A percentile compares a stretch with the other conserved stretches of the same genome.
These are phyloP conservation scores for Syrphus vitripennis DNA, from an alignment of 2,888 invertebrate species.

Conservation along the genomic window DNA sequence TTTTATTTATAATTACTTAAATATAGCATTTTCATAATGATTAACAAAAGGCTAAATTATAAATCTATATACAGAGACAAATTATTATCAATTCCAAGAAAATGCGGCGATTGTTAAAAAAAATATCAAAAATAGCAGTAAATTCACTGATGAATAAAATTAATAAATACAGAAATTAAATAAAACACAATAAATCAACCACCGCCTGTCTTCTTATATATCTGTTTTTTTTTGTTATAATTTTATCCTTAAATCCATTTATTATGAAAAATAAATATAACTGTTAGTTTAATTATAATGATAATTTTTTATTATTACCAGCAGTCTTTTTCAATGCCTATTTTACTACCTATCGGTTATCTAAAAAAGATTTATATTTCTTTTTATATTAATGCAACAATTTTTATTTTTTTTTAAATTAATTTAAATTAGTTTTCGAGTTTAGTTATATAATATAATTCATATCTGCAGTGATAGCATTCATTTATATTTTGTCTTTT, in stretches of 20 bases:
- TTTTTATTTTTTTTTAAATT: background rate
- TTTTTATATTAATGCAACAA: background rate
- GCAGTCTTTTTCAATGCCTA: conserved; percentile 64
- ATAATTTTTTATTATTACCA: conserved; percentile 9
- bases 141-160: background rate
- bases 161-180: background rate
- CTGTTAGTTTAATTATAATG: conserved; percentile 1
- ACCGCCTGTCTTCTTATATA: background rate
- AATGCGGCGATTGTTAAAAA: background rate
- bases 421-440: background rate
- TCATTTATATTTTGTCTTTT: conserved; percentile 43
- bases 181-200: background rate
- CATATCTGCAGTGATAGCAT: conserved; percentile 38
- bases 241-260: background rate
- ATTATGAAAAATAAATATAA: background rate
- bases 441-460: conserved; percentile 17
- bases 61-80: background rate
- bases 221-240: background rate
- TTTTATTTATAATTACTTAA: background rate
- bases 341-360: conserved; percentile 14
- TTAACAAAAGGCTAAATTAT: background rate
- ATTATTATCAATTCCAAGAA: background rate
- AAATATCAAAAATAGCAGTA: background rate
- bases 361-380: background rate
- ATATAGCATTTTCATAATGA: background rate